These are phyloP conservation scores for Serrognathus titanus DNA, from an alignment of 2,888 invertebrate genomes.

Conservation along the genomic window DNA sequence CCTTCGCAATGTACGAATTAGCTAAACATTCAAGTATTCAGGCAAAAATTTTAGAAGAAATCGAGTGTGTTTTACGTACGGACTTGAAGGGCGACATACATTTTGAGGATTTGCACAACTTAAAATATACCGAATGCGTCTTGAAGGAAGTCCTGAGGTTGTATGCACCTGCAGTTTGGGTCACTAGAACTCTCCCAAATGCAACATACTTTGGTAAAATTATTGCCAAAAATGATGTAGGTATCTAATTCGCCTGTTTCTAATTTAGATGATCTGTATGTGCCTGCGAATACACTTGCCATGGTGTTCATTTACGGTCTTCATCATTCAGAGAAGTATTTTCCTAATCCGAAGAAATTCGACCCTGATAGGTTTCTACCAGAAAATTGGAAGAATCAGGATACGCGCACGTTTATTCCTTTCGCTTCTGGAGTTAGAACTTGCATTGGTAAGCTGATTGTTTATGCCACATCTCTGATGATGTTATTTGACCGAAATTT, in stretches of 20 bases:
- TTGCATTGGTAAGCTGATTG: not conserved
- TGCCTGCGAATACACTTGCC: not conserved
- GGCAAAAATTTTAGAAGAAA: constrained; percentile 10
- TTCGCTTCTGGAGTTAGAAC: not conserved
- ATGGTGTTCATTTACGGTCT: constrained; percentile 12
- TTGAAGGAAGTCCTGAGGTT: constrained; percentile 14
- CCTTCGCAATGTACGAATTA: constrained; percentile 12
- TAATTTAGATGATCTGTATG: not conserved
- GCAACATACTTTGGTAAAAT: not conserved
- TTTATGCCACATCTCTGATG: not conserved
- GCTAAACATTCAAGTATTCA: constrained; percentile 9
- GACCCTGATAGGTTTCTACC: constrained; percentile 20
- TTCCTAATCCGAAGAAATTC: constrained; percentile 19
- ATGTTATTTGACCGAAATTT: not conserved
- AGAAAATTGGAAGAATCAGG: constrained; percentile 5
- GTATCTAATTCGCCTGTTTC: no score
- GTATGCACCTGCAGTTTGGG: constrained; percentile 8
- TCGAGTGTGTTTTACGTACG: not conserved
- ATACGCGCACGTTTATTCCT: not conserved
- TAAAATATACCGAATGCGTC: constrained; percentile 13
- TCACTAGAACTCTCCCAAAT: not conserved
- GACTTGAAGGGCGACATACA: constrained; percentile 9
- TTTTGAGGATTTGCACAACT: constrained; percentile 4
- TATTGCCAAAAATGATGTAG: not conserved
- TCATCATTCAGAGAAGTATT: constrained; percentile 13